Evolutionary conservation across 2,113 vertebrate species (phyloP).

Genomic region (Xenopus borealis): DNA sequence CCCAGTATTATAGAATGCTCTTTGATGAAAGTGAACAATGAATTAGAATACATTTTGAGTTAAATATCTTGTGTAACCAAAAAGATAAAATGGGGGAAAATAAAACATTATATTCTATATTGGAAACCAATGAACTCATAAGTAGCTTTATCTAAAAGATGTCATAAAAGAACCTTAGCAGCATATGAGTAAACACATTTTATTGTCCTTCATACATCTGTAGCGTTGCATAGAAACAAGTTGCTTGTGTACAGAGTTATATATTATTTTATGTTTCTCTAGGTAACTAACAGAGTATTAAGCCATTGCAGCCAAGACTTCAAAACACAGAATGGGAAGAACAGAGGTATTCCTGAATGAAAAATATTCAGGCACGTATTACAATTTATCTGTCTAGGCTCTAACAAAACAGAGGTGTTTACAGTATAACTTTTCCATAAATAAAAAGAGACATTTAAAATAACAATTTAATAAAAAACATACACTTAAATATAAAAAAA

Average conservation of each 20-base stretch:
- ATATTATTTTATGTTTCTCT: slow-evolving; percentile 23
- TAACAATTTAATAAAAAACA: slow-evolving; percentile 5
- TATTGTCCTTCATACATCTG: slow-evolving; percentile 24
- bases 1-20: too few species aligned
- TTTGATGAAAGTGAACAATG: too few species aligned
- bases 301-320: background rate
- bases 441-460: slow-evolving; percentile 10
- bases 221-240: slow-evolving; percentile 2
- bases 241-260: slow-evolving; percentile 11
- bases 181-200: slow-evolving; percentile 21
- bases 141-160: slow-evolving; percentile 25
- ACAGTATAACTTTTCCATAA: background rate
- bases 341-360: background rate
- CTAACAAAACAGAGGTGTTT: background rate
- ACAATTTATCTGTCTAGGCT: background rate
- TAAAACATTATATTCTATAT: background rate
- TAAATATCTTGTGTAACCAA: too few species aligned
- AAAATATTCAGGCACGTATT: background rate
- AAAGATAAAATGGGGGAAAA: too few species aligned
- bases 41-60: too few species aligned
- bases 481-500: background rate
- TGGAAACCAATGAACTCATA: slow-evolving; percentile 7
- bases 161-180: background rate
- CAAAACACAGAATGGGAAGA: slow-evolving; percentile 5
- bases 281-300: slow-evolving; percentile 9